Evolutionary conservation across 2,888 invertebrate genomes (phyloP).

Genomic region (Heliothis peltigera): DNA sequence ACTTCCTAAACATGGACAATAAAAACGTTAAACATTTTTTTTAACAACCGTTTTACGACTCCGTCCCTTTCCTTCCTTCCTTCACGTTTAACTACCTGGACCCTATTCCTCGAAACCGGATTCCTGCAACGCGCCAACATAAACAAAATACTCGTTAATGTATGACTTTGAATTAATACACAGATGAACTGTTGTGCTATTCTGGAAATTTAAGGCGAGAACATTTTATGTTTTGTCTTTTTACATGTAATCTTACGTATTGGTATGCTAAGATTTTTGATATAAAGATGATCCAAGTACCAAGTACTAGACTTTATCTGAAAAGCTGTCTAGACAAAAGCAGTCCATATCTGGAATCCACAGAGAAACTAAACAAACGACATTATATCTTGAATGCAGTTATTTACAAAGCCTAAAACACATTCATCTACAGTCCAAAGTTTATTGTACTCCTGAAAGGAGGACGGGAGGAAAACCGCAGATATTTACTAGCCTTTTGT

Average conservation of each 20-base stretch:
- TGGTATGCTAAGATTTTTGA: too few species aligned
- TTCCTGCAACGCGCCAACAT: conserved; percentile 11
- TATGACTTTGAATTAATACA: conserved; percentile 15
- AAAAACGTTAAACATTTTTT: conserved; percentile 47
- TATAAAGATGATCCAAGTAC: too few species aligned
- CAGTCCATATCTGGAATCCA: not conserved
- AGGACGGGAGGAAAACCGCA: conserved; percentile 61
- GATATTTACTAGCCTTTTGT: conserved; percentile 56
- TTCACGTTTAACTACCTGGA: conserved; percentile 47
- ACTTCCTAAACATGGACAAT: conserved; percentile 44
- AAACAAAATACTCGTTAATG: conserved; percentile 31
- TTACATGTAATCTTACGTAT: too few species aligned
- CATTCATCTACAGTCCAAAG: conserved; percentile 35
- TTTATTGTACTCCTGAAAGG: conserved; percentile 52
- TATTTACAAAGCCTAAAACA: conserved; percentile 18
- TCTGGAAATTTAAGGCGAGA: not conserved
- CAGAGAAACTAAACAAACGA: not conserved
- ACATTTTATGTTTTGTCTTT: too few species aligned
- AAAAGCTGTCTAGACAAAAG: not conserved
- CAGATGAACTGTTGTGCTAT: too few species aligned
- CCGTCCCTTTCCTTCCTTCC: conserved; percentile 43
- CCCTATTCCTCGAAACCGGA: conserved; percentile 33
- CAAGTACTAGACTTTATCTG: not conserved
- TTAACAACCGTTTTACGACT: conserved; percentile 38
- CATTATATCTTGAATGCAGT: not conserved